Evolutionary conservation across 2,113 vertebrate genomes (phyloP), one percentile per base, ranked within the genome.

Genomic region (Eptatretus burgeri): DNA sequence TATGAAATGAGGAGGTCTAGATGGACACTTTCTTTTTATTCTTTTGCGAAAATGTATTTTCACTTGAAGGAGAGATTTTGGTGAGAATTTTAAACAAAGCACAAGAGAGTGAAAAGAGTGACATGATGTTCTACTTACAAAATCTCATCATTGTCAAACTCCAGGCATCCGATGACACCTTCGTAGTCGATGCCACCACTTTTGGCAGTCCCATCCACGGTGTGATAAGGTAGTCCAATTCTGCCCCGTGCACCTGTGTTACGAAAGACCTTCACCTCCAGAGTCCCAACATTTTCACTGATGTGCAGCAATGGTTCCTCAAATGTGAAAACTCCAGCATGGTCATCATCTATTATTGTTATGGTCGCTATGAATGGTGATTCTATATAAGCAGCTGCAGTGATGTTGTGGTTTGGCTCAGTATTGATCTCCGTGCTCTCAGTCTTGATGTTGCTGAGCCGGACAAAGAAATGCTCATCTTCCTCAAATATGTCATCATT

Each of bases 401-500:
- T 41, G 27, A 41, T 41, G 27, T 41, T 41, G 27, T 41, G 27
- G 27, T 41, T 41, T 1, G 80, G 77, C 69, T 94, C 87, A 19
- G 91, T 93, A 85, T 93, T 91, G 5, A 87, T 87, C 66, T 91
- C 81, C 0, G 83, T 82, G 10, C 93, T 85, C 1, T 85, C 89
- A 2, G 88, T 76, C 1, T 85, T 80, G 63, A 95, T 74, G 72
- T 95, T 95, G 65, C 93, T 77, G 64, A 95, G 78, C 0, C 86
- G 81, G 65, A 95, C 86, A 4, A 93, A 96, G 80, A 96, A 96
- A 68, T 93, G 89, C 68, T 95, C 89, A 2, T 94, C 89, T 70
- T 95, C 87, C 68, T 95, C 89, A 1, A 95, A 95, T 69, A 95
- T 91, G 72, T 96, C 89, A 1, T 96, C 89, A 13, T 96, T 87